Evolutionary conservation across 2,888 invertebrate genomes (phyloP).

Genomic region (Drosophila tripunctata): DNA sequence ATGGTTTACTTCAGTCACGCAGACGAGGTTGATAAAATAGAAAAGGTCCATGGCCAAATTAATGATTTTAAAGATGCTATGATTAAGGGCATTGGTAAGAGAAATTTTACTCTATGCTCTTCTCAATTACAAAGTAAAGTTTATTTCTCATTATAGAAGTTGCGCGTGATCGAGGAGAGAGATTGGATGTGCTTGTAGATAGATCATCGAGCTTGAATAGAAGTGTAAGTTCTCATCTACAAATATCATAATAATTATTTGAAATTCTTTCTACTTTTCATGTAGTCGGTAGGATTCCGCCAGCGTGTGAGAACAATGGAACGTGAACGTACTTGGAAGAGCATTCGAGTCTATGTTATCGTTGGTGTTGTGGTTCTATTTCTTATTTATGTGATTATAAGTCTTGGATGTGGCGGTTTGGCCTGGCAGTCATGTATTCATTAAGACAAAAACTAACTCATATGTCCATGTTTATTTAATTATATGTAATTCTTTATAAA

Average conservation of each 20-base stretch:
- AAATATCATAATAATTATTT: too few species aligned
- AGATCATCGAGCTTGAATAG: slow-evolving; percentile 96
- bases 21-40: slow-evolving; percentile 92
- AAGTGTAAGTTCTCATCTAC: slow-evolving; percentile 87
- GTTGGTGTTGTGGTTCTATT: slow-evolving; percentile 88
- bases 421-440: slow-evolving; percentile 90
- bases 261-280: background rate
- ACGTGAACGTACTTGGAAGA: slow-evolving; percentile 96
- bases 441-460: slow-evolving; percentile 33
- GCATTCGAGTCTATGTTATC: slow-evolving; percentile 93
- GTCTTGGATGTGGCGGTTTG: slow-evolving; percentile 94
- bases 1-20: slow-evolving; percentile 97
- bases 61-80: slow-evolving; percentile 97
- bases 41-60: slow-evolving; percentile 94
- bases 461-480: slow-evolving; percentile 53
- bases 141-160: too few species aligned
- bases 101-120: background rate
- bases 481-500: too few species aligned
- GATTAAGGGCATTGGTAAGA: slow-evolving; percentile 96
- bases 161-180: slow-evolving; percentile 95
- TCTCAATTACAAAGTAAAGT: background rate
- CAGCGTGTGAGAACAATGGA: slow-evolving; percentile 93
- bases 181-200: slow-evolving; percentile 94
- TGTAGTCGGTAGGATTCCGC: slow-evolving; percentile 94
- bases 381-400: slow-evolving; percentile 92